phyloP scores from a whole-genome alignment of 2,888 invertebrate species.

The Clitarchus hookeri region DNA sequence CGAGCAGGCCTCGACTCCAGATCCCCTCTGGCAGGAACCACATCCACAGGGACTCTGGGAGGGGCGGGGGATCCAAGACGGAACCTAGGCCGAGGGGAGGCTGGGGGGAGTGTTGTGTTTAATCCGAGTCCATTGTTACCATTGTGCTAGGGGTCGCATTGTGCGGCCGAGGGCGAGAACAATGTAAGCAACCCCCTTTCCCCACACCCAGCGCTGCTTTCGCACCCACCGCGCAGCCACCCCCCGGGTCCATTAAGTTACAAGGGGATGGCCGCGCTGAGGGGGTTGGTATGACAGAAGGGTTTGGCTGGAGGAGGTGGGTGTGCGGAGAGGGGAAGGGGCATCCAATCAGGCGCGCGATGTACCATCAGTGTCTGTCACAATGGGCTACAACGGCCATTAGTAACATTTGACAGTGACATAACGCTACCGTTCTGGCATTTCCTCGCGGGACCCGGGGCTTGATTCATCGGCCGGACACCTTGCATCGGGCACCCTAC shows the following conservation, averaged over 20 bases:
- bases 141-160: constrained; percentile 23
- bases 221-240: not conserved
- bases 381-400: constrained; percentile 19
- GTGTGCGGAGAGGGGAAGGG: not conserved
- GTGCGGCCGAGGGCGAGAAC: constrained; percentile 20
- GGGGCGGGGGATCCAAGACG: not conserved
- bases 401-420: constrained; percentile 23
- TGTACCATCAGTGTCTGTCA: constrained; percentile 24
- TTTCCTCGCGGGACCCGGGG: not conserved
- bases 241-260: not conserved
- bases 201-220: not conserved
- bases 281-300: not conserved
- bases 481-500: not conserved
- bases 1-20: not conserved
- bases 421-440: constrained; percentile 14
- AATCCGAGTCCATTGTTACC: constrained; percentile 23
- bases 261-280: not conserved
- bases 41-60: not conserved
- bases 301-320: not conserved
- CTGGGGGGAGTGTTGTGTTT: constrained; percentile 12
- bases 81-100: not conserved
- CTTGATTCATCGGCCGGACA: constrained; percentile 10
- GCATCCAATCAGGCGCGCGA: constrained; percentile 23
- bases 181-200: constrained; percentile 15
- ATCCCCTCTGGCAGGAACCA: not conserved